Conservation (phyloP, 23 tunicate genomes). For the Styela plicata region DNA sequence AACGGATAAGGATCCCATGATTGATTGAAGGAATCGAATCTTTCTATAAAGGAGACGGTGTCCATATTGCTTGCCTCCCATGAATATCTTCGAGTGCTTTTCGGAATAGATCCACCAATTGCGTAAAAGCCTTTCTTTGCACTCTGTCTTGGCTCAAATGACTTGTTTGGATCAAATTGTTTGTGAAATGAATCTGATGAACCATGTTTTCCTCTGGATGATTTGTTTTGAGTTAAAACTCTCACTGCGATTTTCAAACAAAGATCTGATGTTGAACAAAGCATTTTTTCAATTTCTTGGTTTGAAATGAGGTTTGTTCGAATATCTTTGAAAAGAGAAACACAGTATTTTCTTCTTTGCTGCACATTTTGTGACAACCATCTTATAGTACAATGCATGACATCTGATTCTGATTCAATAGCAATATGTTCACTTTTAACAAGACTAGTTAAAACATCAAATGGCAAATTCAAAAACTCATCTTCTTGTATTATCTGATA, state of each 20-base stretch:
- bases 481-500: neutral
- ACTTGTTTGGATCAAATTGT: neutral
- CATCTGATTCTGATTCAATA: constrained; percentile 18
- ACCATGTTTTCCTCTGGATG: neutral
- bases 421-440: constrained; percentile 15
- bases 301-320: neutral
- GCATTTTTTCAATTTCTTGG: neutral
- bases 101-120: constrained; percentile 16
- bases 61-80: neutral
- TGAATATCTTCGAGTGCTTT: neutral
- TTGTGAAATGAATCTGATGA: too few species aligned
- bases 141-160: constrained; percentile 4
- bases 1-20: constrained; percentile 20
- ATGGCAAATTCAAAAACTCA: constrained; percentile 19
- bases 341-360: constrained; percentile 19
- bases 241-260: constrained; percentile 7
- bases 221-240: neutral
- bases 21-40: constrained; percentile 21
- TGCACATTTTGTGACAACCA: constrained; percentile 21
- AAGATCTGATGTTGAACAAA: neutral
- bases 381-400: neutral
- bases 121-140: constrained; percentile 26
- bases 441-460: neutral
- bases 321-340: neutral
- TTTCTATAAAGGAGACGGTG: constrained; percentile 19